phyloP scores from a whole-genome alignment of 1,140 invertebrate genomes.

The Coenobita brevimanus region DNA sequence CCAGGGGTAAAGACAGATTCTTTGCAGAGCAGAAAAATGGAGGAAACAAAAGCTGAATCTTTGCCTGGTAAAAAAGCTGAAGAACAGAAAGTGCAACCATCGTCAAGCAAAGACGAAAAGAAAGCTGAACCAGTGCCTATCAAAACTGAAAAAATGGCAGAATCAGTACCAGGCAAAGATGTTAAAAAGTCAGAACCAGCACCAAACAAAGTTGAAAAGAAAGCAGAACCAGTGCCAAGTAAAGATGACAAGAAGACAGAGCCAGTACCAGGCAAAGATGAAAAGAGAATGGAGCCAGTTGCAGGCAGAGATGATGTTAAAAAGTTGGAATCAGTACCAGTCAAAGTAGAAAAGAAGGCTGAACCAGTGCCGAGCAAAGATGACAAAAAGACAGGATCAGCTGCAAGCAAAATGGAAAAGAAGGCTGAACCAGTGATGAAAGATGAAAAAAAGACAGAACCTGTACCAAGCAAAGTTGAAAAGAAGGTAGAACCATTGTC shows the following conservation, averaged over 20 bases:
- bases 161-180: neutral
- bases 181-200: constrained; percentile 13
- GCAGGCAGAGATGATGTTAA: neutral
- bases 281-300: neutral
- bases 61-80: neutral
- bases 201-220: neutral
- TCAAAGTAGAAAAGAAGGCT: neutral
- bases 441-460: too few species aligned
- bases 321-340: constrained; percentile 2
- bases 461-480: too few species aligned
- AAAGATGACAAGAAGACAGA: neutral
- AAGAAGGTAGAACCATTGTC: too few species aligned
- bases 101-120: neutral
- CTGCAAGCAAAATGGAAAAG: too few species aligned
- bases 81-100: neutral
- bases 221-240: neutral
- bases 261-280: neutral
- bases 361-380: neutral
- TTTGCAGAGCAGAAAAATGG: neutral
- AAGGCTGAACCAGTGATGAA: too few species aligned
- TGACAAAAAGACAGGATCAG: neutral
- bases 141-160: neutral
- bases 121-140: neutral
- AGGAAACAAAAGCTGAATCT: neutral
- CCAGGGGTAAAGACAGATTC: neutral